phyloP scores from a whole-genome alignment of 2,888 invertebrate species.

The Ceriagrion tenellum region DNA sequence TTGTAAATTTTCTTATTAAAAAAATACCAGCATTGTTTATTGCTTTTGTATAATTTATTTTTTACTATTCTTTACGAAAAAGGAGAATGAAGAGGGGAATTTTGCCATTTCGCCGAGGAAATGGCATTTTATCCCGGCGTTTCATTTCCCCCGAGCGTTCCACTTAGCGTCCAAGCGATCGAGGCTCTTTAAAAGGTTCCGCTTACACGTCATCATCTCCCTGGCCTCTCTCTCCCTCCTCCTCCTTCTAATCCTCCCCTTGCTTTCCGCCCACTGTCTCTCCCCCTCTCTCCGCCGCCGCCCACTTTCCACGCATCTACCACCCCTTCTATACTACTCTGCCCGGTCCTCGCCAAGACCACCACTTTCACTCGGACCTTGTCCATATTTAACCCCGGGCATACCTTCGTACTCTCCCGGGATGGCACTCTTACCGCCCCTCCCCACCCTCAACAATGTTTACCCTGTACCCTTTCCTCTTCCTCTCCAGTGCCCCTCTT shows the following conservation, averaged over 20 bases:
- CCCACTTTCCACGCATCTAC: background rate
- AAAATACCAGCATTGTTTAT: no score
- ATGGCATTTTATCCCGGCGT: background rate
- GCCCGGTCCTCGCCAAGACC: background rate
- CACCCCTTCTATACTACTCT: background rate
- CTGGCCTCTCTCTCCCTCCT: background rate
- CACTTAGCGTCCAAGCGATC: background rate
- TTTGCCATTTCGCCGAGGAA: no score
- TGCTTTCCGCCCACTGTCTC: background rate
- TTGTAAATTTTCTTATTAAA: no score
- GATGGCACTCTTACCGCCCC: background rate
- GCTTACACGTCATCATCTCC: constrained; percentile 18
- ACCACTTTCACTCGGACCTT: constrained; percentile 14
- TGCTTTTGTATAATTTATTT: no score
- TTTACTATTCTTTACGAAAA: no score
- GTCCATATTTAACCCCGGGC: constrained; percentile 16
- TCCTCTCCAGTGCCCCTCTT: background rate
- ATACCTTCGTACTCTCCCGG: constrained; percentile 4
- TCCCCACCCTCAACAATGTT: background rate
- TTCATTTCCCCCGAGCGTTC: background rate
- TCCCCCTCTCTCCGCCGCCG: background rate
- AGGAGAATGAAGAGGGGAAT: no score
- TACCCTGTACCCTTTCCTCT: background rate
- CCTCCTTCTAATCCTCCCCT: background rate
- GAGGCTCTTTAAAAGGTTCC: background rate